phyloP scores from a whole-genome alignment of 2,113 vertebrate species.

The Callipepla squamata region DNA sequence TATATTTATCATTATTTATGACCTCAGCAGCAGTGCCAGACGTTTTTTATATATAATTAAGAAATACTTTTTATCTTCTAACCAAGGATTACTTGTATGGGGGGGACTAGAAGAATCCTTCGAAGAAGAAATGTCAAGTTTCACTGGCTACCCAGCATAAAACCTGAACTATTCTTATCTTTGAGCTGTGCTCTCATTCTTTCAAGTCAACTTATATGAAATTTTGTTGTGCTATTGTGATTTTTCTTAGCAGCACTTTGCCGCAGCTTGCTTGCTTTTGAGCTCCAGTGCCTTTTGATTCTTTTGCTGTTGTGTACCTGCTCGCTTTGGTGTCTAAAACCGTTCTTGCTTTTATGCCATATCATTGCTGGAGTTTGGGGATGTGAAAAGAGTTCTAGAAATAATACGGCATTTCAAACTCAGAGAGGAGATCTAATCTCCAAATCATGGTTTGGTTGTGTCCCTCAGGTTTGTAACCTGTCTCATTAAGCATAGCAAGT shows the following conservation, averaged over 20 bases:
- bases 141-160: not conserved
- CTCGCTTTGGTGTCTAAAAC: not conserved
- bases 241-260: not conserved
- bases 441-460: not conserved
- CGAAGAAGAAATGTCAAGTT: not conserved
- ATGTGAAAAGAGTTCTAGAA: not conserved
- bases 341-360: not conserved
- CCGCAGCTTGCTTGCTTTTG: not conserved
- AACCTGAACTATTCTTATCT: not conserved
- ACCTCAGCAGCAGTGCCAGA: not conserved
- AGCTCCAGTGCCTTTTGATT: not conserved
- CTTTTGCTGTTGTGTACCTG: not conserved
- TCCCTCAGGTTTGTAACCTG: not conserved
- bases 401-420: not conserved
- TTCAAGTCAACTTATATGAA: slow-evolving; percentile 3
- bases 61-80: not conserved
- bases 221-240: not conserved
- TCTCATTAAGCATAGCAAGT: not conserved
- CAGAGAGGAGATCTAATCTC: not conserved
- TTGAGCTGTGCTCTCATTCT: not conserved
- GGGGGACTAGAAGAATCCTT: not conserved
- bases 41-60: not conserved
- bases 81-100: not conserved
- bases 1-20: not conserved
- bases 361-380: not conserved